Base-by-base conservation (phyloP, 2,888 invertebrate genomes). In the Aspidiotus rigidus region DNA sequence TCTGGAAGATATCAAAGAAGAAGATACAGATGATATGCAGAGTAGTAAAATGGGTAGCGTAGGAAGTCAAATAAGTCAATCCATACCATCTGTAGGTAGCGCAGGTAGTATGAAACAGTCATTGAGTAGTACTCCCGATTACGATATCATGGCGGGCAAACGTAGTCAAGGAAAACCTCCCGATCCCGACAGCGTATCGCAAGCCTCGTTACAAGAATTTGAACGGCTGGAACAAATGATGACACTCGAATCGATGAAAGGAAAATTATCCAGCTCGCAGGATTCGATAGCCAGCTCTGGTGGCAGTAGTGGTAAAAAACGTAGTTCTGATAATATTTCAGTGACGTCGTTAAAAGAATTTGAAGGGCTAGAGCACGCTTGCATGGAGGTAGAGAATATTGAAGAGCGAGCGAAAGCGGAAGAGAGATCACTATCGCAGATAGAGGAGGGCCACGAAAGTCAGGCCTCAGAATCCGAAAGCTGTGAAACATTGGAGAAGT, bases 141-240 rank as follows among this genome's bases (percentile, higher is more conserved):
- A 67, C 13, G 67, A 67, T 10, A 67, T 67, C 39, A 7, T 67
- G 11, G 67, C 67, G 15, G 86, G 90, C n/a, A 85, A 89, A 75
- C 87, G 89, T 75, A 90, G 89, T 78, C 88, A 92, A 75, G 85
- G 87, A 6, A 86, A 87, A 73, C 83, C 85, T 74, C 86, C 88
- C n/a, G 93, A 95, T 74, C 89, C 90, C 76, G 95, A 96, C 77
- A 93, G 94, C 77, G 84, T 93, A 56, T 95, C 95, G 0, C 87
- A 95, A 78, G 92, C 89, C 73, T 95, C 95, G 7, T 82, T 96
- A 71, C 93, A 93, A 79, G 96, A 96, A 77, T 96, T 96, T 80
- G 96, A 96, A 80, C 88, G 88, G 72, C 80, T 96, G 13, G 96
- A 96, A 79, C 86, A 85, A 74, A 89, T 91, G 1, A 85, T 95